Evolutionary conservation across 2,797 vertebrate genomes (phyloP).

Genomic region (Sebastiscus albofasciatus): DNA sequence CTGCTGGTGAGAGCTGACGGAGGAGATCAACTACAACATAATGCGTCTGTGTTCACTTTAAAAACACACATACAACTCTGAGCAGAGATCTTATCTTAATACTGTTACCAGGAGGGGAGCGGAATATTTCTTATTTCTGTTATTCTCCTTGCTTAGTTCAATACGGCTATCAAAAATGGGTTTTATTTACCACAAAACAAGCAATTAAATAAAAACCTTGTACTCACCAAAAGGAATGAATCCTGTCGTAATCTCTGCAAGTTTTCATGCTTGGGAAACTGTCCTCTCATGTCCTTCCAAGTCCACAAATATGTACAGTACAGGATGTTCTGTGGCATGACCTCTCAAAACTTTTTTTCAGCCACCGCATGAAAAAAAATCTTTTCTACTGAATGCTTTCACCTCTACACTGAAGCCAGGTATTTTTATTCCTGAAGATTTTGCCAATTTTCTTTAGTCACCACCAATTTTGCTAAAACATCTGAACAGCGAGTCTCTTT

Average conservation of each 20-base stretch:
- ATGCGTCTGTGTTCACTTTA: conserved; percentile 32
- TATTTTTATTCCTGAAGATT: conserved; percentile 37
- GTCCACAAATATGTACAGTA: conserved; percentile 1
- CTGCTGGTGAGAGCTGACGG: conserved; percentile 53
- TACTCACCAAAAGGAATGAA: conserved; percentile 62
- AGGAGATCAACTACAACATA: conserved; percentile 57
- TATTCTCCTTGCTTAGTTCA: not conserved
- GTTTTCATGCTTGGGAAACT: conserved; percentile 1
- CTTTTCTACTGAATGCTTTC: conserved; percentile 7
- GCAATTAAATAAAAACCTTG: not conserved
- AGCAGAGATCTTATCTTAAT: conserved; percentile 32
- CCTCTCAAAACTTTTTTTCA: conserved; percentile 19
- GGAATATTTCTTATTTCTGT: not conserved
- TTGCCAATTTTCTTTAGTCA: conserved; percentile 33
- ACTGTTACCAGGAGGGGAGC: not conserved
- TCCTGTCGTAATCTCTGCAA: not conserved
- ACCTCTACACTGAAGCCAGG: conserved; percentile 15
- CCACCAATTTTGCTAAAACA: conserved; percentile 41
- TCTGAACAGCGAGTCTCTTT: conserved; percentile 36
- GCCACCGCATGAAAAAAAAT: not conserved
- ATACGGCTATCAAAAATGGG: not conserved
- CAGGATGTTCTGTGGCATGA: not conserved
- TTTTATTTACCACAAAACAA: conserved; percentile 2
- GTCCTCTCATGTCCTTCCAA: conserved; percentile 33
- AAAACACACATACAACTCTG: conserved; percentile 37